These are phyloP conservation scores for Montipora capricornis DNA, from an alignment of 64 coral and sea anemone genomes.

Conservation along the genomic window DNA sequence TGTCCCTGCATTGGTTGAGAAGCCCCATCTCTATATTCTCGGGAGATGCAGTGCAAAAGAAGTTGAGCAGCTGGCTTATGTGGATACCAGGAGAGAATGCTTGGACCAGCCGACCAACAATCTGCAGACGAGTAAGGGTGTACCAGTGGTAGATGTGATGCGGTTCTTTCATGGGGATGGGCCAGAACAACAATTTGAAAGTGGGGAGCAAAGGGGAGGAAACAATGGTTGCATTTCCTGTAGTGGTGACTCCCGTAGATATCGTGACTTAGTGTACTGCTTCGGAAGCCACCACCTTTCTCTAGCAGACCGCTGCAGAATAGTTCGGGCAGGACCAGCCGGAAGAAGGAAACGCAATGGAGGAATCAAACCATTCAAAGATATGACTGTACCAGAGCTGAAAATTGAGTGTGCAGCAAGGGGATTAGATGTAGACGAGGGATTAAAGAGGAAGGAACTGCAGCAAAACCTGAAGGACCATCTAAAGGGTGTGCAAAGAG, in stretches of 20 bases:
- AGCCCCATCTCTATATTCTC: slow-evolving; percentile 41
- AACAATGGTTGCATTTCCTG: slow-evolving; percentile 39
- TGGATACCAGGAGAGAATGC: slow-evolving; percentile 41
- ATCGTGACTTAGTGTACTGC: slow-evolving; percentile 57
- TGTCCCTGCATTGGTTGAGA: slow-evolving; percentile 48
- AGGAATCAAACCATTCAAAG: no score
- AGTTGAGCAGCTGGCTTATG: slow-evolving; percentile 59
- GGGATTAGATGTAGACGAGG: slow-evolving; percentile 3
- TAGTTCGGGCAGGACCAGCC: slow-evolving; percentile 52
- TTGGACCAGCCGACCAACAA: slow-evolving; percentile 20
- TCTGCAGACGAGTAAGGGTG: slow-evolving; percentile 5
- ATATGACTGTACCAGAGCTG: no score
- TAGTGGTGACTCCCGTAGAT: slow-evolving; percentile 37
- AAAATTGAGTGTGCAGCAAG: slow-evolving; percentile 8
- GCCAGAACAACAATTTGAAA: slow-evolving; percentile 62
- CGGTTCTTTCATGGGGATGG: slow-evolving; percentile 46
- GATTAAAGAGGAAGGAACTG: slow-evolving; percentile 48
- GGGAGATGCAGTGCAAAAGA: slow-evolving; percentile 47
- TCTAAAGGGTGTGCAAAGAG: slow-evolving; percentile 52
- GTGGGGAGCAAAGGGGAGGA: slow-evolving; percentile 48
- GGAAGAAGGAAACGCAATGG: slow-evolving; percentile 46
- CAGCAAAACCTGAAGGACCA: slow-evolving; percentile 65
- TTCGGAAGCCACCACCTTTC: slow-evolving; percentile 45
- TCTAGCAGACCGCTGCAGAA: slow-evolving; percentile 31
- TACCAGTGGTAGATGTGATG: slow-evolving; percentile 46